A percentile compares a stretch with the other conserved stretches of the same genome.
Conservation (phyloP, 92 coral and sea anemone species). For the Micromussa lordhowensis region DNA sequence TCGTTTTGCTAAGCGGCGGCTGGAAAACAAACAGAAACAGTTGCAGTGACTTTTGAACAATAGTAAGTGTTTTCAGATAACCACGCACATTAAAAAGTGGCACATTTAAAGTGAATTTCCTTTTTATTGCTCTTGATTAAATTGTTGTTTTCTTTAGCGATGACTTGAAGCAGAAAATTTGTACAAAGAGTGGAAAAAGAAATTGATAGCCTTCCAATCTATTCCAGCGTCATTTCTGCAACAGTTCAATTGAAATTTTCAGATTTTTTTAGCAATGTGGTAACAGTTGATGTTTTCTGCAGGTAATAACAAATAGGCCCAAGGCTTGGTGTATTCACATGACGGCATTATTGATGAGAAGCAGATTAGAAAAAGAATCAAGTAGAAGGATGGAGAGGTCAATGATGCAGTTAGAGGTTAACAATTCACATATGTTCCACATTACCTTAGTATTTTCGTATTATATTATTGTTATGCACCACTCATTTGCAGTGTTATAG, state of each 20-base stretch:
- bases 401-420: slow-evolving; percentile 97
- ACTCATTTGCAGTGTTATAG: not conserved
- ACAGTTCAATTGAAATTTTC: not conserved
- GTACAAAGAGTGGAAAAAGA: not conserved
- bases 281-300: not conserved
- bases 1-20: not conserved
- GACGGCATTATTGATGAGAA: slow-evolving; percentile 82
- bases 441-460: not conserved
- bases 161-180: too few relatives aligned
- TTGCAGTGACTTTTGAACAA: too few relatives aligned
- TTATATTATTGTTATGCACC: not conserved
- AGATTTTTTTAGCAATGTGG: too few relatives aligned
- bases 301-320: slow-evolving; percentile 83
- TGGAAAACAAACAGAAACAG: not conserved
- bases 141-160: too few relatives aligned
- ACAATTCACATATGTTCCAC: not conserved
- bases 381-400: slow-evolving; percentile 84
- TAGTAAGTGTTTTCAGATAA: not conserved
- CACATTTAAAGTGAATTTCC: too few relatives aligned
- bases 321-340: slow-evolving; percentile 84
- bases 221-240: not conserved
- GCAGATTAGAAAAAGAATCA: slow-evolving; percentile 87
- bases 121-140: too few relatives aligned
- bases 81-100: not conserved
- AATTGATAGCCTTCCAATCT: not conserved